Evolutionary conservation across 2,888 invertebrate species (phyloP), one percentile per base, ranked within the genome.

Genomic region (Podabrus alpinus): DNA sequence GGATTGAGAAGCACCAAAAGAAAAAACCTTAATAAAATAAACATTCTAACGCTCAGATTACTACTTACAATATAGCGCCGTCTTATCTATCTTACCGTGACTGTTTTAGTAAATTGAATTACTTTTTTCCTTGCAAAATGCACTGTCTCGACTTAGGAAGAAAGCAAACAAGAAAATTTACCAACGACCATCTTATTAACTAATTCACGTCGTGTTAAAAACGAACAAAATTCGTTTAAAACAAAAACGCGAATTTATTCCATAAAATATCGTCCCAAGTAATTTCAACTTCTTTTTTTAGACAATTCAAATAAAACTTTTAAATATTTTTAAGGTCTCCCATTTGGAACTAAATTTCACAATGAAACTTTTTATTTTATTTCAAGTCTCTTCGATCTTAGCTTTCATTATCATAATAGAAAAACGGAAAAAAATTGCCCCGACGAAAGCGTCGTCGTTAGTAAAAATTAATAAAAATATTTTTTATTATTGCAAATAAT

Each of bases 11-110:
- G 72, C 70, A 73, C 74, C 71, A 76, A 64, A 64, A 77, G 76
- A 72, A 77, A 73, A 76, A 76, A 74, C 76, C 76, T 77, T 77
- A 77, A 77, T 77, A 77, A 77, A 77, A 77, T 77, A 77, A 77
- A 77, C 76, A 77, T 77, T 77, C 69, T 71, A 74, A 66, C 66
- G 76, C 70, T 75, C 72, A 75, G 75, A 75, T 75, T 75, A 73
- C 75, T 75, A 75, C 72, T 75, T 75, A 75, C 75, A 75, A 75
- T 72, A 72, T 70, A 69, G 72, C 69, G 72, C 60, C 72, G 67
- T 75, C 72, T 72, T 75, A 75, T 75, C 72, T 75, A 66, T 72
- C 75, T 75, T 73, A 68, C 72, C 69, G 72, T 75, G 64, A 68
- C 69, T 69, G 72, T 69, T 70, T 72, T 72, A 69, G 72, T 72